Percentiles rank a stretch among this genome's conserved stretches.
Conservation (phyloP, 53 echinoderm and acorn worm genomes). For the Apostichopus leukothele region DNA sequence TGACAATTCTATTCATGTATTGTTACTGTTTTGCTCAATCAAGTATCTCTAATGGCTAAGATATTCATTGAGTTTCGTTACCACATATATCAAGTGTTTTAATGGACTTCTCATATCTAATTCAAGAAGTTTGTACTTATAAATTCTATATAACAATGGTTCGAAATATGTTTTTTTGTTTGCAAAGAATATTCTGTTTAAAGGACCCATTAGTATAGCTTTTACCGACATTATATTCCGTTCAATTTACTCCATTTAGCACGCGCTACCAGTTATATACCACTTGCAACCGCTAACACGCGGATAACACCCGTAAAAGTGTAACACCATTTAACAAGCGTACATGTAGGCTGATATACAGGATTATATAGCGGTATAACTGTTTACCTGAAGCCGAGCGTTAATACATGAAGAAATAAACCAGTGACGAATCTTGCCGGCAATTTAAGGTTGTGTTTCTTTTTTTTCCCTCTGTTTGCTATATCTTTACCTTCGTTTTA, state of each 20-base stretch:
- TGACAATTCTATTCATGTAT: no score
- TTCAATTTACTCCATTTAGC: not conserved
- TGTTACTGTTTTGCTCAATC: not conserved
- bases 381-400: conserved; percentile 3
- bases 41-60: not conserved
- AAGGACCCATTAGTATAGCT: not conserved
- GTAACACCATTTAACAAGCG: conserved; percentile 11
- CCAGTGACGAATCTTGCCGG: conserved; percentile 6
- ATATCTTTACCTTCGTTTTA: not conserved
- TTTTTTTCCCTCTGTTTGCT: conserved; percentile 3
- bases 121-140: not conserved
- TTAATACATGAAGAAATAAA: not conserved
- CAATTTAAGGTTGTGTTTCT: conserved; percentile 5
- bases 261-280: conserved; percentile 23
- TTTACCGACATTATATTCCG: not conserved
- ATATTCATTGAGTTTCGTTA: not conserved
- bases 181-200: not conserved
- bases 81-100: not conserved
- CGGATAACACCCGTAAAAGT: conserved; percentile 9
- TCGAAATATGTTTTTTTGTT: not conserved
- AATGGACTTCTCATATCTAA: not conserved
- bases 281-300: not conserved
- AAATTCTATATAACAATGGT: not conserved
- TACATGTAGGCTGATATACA: not conserved
- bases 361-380: not conserved